These are phyloP conservation scores for Apolygus lucorum DNA, from an alignment of 1,140 invertebrate genomes.

Conservation along the genomic window DNA sequence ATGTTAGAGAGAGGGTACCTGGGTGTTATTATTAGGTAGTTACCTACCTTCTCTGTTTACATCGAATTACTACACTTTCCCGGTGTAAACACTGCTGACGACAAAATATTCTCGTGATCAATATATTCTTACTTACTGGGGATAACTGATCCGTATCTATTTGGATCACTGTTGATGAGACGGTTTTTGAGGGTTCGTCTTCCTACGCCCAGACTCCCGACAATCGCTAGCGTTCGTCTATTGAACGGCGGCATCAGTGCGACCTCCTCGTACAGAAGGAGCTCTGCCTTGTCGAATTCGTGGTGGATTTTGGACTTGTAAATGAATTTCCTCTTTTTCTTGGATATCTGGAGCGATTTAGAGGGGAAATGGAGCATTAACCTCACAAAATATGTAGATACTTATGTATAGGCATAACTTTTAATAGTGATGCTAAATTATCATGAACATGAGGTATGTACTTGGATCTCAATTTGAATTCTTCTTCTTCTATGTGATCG, in stretches of 20 bases:
- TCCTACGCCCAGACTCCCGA: constrained; percentile 90
- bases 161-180: constrained; percentile 83
- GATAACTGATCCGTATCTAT: constrained; percentile 80
- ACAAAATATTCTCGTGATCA: too few relatives aligned
- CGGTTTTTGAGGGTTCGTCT: constrained; percentile 87
- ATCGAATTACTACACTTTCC: too few relatives aligned
- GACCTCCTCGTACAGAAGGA: constrained; percentile 93
- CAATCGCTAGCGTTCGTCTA: constrained; percentile 82
- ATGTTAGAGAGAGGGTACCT: too few relatives aligned
- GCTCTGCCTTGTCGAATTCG: constrained; percentile 88
- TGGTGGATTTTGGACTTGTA: constrained; percentile 81
- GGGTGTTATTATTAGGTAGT: too few relatives aligned
- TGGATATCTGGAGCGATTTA: constrained; percentile 72
- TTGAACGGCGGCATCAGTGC: constrained; percentile 92
- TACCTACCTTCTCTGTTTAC: too few relatives aligned
- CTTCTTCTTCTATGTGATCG: neutral
- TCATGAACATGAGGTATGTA: too few relatives aligned
- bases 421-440: too few relatives aligned
- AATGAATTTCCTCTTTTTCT: constrained; percentile 87
- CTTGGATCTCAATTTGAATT: too few relatives aligned
- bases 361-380: too few relatives aligned
- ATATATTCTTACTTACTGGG: constrained; percentile 84
- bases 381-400: too few relatives aligned
- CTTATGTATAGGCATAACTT: too few relatives aligned
- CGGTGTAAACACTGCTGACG: too few relatives aligned